Conservation (phyloP, 2,113 vertebrate genomes). For the Phodopus roborovskii region DNA sequence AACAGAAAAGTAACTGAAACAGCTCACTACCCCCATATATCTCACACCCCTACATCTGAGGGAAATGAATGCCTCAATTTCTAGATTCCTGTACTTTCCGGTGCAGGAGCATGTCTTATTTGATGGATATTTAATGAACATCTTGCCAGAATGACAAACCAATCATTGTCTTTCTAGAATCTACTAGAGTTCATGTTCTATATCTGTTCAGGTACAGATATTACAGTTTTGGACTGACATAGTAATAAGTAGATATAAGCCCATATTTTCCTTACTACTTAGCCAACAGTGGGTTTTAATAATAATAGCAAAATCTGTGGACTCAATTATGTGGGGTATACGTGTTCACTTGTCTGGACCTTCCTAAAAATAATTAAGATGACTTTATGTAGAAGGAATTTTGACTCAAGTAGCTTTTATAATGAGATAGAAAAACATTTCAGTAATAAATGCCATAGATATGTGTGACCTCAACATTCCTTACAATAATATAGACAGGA, state of each 20-base stretch:
- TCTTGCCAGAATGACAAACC: not conserved
- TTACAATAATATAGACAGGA: not conserved
- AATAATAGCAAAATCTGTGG: conserved; percentile 1
- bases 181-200: not conserved
- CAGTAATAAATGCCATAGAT: not conserved
- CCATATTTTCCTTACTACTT: not conserved
- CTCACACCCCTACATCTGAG: not conserved
- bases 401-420: conserved; percentile 17
- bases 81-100: not conserved
- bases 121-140: not conserved
- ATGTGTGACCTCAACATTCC: not conserved
- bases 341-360: not conserved
- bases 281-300: not conserved
- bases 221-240: not conserved
- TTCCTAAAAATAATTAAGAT: conserved; percentile 60
- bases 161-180: not conserved
- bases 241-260: not conserved
- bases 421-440: not conserved
- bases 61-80: not conserved
- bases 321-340: conserved; percentile 9
- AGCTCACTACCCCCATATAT: not conserved
- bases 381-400: not conserved
- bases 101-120: not conserved
- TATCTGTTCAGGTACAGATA: not conserved
- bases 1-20: not conserved